Base-by-base conservation (phyloP, 2,113 vertebrate species). In the Colius striatus region DNA sequence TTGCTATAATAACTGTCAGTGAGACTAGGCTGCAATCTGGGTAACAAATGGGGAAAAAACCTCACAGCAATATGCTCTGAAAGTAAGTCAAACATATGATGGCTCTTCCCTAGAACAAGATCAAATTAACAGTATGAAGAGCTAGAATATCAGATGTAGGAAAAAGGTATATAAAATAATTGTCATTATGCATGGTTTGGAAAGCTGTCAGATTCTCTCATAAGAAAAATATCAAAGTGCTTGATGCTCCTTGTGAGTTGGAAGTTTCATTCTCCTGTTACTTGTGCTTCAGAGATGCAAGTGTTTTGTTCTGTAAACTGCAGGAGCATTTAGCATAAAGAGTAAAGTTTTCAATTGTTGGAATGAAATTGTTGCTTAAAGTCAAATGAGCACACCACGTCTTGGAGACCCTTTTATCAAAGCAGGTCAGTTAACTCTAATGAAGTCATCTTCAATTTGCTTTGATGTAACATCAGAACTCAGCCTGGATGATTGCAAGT, bases 371-470 rank as follows among this genome's bases (percentile, higher is more conserved):
- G 36, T 65, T 91, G 11, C 71, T 84, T 61, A 19, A 89, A 78
- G 80, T 87, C 62, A 65, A 54, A 75, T 34, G 30, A 94, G 70
- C 66, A 27, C 0, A 0, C 14, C 45, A 50, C 57, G 21, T 77
- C 79, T 74, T 73, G 65, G 63, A 86, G 72, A 73, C 9, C 21
- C 72, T 88, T 90, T 88, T 68, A 77, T 93, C 62, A 84, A 79
- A 88, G 85, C 86, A 77, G 79, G 68, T 86, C 90, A 83, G 88
- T 86, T 95, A 41, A 72, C 76, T 92, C 91, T 68, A 89, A 84
- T 90, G 58, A 87, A 91, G 61, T 87, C 4, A 2, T 81, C 70
- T 87, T 77, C 57, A 61, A 1, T 87, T 77, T 93, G 34, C 83
- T 89, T 94, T 93, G 85, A 83, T 90, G 75, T 77, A 60, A 21